A percentile compares a stretch with the other conserved stretches of the same genome.
Evolutionary conservation across 2,113 vertebrate species (phyloP).

Genomic region (Synodontis membranacea): DNA sequence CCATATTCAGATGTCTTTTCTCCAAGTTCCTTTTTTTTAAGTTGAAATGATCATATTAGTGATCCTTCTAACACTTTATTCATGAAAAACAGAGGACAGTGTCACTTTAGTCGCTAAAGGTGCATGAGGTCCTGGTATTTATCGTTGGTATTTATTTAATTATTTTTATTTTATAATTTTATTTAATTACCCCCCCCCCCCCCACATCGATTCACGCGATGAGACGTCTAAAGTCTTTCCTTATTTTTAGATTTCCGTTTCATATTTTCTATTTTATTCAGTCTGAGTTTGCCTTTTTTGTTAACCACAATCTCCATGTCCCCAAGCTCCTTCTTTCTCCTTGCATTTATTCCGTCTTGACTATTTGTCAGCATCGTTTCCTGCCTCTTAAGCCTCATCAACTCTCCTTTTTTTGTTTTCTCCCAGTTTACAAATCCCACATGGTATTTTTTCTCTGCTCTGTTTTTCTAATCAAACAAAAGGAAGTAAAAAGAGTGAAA

Average conservation of each 20-base stretch:
- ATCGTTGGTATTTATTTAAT: neutral
- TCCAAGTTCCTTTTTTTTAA: neutral
- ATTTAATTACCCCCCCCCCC: no score
- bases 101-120: neutral
- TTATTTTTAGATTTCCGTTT: neutral
- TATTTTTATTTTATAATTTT: neutral
- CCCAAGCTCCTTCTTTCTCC: slow-evolving; percentile 3
- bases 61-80: neutral
- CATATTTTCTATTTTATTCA: neutral
- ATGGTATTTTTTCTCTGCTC: slow-evolving; percentile 14
- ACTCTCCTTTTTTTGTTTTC: slow-evolving; percentile 32
- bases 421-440: slow-evolving; percentile 47
- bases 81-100: neutral
- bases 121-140: neutral
- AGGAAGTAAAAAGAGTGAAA: slow-evolving; percentile 45
- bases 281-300: neutral
- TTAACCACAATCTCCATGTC: neutral
- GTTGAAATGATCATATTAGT: neutral
- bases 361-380: slow-evolving; percentile 32
- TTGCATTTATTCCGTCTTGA: neutral
- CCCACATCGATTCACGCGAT: neutral
- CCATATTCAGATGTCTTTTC: neutral
- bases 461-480: slow-evolving; percentile 54
- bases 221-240: neutral
- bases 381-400: slow-evolving; percentile 35